These are phyloP conservation scores for Drosophila nebulosa DNA, from an alignment of 1,140 invertebrate genomes.

Conservation along the genomic window DNA sequence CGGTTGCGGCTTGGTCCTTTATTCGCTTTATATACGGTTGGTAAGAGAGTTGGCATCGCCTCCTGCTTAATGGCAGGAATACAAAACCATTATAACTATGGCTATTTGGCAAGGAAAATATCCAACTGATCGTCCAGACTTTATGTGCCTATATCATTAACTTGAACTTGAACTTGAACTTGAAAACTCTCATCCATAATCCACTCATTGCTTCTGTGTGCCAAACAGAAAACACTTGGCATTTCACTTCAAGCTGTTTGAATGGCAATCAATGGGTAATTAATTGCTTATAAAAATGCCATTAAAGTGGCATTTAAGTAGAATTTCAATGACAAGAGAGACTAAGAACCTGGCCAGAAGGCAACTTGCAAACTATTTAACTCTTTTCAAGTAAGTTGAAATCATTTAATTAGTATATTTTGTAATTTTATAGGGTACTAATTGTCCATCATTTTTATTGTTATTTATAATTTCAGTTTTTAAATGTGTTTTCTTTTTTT, in stretches of 20 bases:
- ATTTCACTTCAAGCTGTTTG: neutral
- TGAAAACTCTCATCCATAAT: neutral
- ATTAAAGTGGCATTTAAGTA: no score
- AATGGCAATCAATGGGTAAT: neutral
- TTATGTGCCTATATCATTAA: neutral
- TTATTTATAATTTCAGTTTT: constrained; percentile 29
- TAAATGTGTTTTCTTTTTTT: constrained; percentile 30
- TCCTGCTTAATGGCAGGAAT: neutral
- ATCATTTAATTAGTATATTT: no score
- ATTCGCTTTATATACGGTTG: constrained; percentile 2
- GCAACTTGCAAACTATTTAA: no score
- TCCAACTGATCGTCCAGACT: neutral
- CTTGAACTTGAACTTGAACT: neutral
- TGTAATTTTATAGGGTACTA: neutral
- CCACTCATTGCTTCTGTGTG: neutral
- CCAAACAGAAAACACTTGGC: neutral
- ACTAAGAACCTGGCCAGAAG: no score
- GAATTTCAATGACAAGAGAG: no score
- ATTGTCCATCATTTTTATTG: constrained; percentile 11
- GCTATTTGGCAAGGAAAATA: neutral
- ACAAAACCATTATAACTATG: neutral
- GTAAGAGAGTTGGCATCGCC: neutral
- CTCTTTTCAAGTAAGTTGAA: no score
- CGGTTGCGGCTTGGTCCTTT: constrained; percentile 38
- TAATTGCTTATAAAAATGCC: neutral